phyloP scores from a whole-genome alignment of 2,113 vertebrate genomes.

The Chloroceryle aenea region DNA sequence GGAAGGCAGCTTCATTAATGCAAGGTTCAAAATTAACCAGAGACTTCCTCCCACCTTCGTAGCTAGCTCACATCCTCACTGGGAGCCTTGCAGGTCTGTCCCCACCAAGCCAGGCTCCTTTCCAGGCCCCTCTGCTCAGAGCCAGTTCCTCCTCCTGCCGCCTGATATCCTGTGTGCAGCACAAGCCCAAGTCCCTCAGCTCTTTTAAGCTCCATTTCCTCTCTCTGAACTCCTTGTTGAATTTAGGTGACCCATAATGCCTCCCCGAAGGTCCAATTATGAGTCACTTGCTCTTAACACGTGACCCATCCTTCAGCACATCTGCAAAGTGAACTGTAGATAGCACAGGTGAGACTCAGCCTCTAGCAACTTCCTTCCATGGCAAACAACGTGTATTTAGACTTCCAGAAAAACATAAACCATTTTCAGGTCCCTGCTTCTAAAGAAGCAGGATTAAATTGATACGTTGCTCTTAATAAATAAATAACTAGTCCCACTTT shows the following conservation, averaged over 20 bases:
- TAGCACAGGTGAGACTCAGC: slow-evolving; percentile 9
- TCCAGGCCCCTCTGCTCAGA: not conserved
- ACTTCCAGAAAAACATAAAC: not conserved
- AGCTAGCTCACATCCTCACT: not conserved
- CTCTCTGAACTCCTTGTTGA: slow-evolving; percentile 12
- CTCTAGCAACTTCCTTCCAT: not conserved
- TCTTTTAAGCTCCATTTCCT: slow-evolving; percentile 26
- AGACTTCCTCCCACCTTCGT: not conserved
- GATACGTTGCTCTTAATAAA: not conserved
- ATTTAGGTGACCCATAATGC: slow-evolving; percentile 37
- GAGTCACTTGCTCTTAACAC: slow-evolving; percentile 1
- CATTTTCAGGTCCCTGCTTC: not conserved
- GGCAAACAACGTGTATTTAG: not conserved
- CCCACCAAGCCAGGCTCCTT: not conserved
- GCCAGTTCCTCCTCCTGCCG: not conserved
- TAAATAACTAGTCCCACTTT: not conserved
- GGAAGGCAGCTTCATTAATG: slow-evolving; percentile 24
- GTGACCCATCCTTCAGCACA: slow-evolving; percentile 6
- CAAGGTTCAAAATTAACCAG: slow-evolving; percentile 31
- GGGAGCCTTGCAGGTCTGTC: not conserved
- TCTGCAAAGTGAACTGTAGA: slow-evolving; percentile 12
- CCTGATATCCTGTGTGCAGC: slow-evolving; percentile 18
- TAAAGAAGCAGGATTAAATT: not conserved
- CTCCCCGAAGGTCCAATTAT: slow-evolving; percentile 53
- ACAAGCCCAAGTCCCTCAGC: not conserved